Percentiles rank a stretch among this genome's conserved stretches.
Evolutionary conservation across 2,888 invertebrate genomes (phyloP).

Genomic region (Protodeltote pygarga): DNA sequence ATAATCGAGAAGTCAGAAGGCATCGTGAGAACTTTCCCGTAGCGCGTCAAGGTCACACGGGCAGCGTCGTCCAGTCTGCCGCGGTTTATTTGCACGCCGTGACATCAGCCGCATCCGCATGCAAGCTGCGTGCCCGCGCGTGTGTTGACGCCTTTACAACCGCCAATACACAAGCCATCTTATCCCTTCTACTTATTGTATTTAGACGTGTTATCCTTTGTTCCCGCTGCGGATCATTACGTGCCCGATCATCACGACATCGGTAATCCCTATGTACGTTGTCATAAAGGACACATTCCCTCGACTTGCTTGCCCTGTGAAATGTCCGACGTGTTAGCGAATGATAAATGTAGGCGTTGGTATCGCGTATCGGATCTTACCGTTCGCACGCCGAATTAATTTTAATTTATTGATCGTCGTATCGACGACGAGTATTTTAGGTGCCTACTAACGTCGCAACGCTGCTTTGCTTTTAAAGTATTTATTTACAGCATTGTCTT

Average conservation of each 20-base stretch:
- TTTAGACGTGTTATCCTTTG: constrained; percentile 83
- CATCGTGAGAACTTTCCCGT: constrained; percentile 72
- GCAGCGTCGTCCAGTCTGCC: constrained; percentile 80
- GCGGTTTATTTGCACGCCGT: constrained; percentile 71
- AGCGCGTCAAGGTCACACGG: constrained; percentile 70
- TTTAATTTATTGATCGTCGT: constrained; percentile 87
- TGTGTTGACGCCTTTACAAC: constrained; percentile 70
- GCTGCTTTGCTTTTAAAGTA: constrained; percentile 74
- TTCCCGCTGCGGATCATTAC: constrained; percentile 75
- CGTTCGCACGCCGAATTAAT: constrained; percentile 87
- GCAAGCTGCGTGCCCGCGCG: constrained; percentile 68
- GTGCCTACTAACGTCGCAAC: constrained; percentile 77
- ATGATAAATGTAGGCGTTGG: constrained; percentile 87
- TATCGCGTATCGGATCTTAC: constrained; percentile 86
- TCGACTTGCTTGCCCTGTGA: constrained; percentile 71
- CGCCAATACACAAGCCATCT: constrained; percentile 67
- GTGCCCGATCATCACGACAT: constrained; percentile 67
- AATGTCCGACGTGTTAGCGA: constrained; percentile 86
- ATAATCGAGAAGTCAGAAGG: constrained; percentile 41
- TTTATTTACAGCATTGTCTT: constrained; percentile 67
- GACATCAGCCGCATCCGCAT: constrained; percentile 77
- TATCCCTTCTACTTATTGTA: constrained; percentile 79
- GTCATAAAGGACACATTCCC: constrained; percentile 75
- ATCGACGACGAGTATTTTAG: constrained; percentile 84
- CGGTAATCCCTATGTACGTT: constrained; percentile 65